Evolutionary conservation across 2,113 vertebrate genomes (phyloP), one percentile per base, ranked within the genome.

Genomic region (Ellobius talpinus): DNA sequence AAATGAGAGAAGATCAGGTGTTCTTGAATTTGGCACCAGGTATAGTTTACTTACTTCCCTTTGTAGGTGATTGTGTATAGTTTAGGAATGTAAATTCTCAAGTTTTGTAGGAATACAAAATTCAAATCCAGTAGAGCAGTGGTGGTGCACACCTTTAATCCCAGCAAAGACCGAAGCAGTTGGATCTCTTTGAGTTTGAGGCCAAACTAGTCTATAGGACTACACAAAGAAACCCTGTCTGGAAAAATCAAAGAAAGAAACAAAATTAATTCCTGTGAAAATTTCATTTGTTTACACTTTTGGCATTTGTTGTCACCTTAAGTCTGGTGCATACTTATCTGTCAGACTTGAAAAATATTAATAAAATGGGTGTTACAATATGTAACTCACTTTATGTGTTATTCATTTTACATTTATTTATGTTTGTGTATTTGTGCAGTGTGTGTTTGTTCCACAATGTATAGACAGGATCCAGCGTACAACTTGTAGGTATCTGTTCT

Each of bases 271-370:
- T 81, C 17, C 29, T n/a, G 19, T 55, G 55, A 82, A 33, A 58
- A n/a, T 82, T 58, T 82, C 33, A 82, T 82, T 58, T 77, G 52
- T 89, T 86, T 68, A 88, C 21, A 39, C 10, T 81, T 96, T 13
- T 5, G 33, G 14, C 13, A 17, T 65, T 87, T 91, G 63, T 91
- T 24, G 24, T 95, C 24, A 89, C 3, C 33, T 39, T 42, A 50
- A 10, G 76, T 65, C 9, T 89, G 39, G 14, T 39, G 17, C 66
- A 74, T 7, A 61, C 7, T 73, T 65, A 47, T 55, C 84, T 89
- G 77, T 42, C 7, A 63, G 23, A 86, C 36, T 89, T 96, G 42
- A n/a, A 93, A 89, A 86, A 55, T 85, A 82, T 88, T 85, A 52
- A 88, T 11, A 88, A 13, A 87, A 29, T 61, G 31, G 39, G 31